Evolutionary conservation across 2,113 vertebrate species (phyloP).

Genomic region (Mystacornis crossleyi): DNA sequence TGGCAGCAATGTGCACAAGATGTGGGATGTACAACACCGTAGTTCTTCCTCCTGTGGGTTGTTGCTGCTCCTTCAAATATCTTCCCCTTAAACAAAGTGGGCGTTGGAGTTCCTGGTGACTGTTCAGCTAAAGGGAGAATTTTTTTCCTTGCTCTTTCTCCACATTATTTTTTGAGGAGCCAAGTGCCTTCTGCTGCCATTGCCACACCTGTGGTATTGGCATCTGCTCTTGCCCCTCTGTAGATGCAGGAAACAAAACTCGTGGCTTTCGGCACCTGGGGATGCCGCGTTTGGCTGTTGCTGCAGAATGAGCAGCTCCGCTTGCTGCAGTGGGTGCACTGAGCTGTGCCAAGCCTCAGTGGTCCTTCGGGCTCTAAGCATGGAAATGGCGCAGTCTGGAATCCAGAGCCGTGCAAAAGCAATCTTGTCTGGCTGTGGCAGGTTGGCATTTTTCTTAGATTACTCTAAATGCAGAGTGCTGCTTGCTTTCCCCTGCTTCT

Average conservation of each 20-base stretch:
- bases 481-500: neutral
- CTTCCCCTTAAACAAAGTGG: neutral
- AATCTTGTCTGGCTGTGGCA: neutral
- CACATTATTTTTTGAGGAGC: neutral
- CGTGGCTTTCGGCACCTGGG: neutral
- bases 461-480: neutral
- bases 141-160: neutral
- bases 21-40: neutral
- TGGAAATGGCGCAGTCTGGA: fast-evolving
- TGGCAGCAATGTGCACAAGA: neutral
- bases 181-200: neutral
- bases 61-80: neutral
- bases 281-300: neutral
- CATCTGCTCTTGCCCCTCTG: neutral
- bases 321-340: neutral
- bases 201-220: neutral
- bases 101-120: neutral
- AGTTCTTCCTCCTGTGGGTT: neutral
- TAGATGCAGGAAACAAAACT: neutral
- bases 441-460: neutral
- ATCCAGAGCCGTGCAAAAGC: neutral
- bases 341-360: neutral
- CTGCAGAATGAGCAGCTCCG: neutral
- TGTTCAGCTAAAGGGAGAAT: neutral
- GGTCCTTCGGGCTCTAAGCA: neutral